phyloP scores from a whole-genome alignment of 2,888 invertebrate genomes.

The Cantharis nigra region DNA sequence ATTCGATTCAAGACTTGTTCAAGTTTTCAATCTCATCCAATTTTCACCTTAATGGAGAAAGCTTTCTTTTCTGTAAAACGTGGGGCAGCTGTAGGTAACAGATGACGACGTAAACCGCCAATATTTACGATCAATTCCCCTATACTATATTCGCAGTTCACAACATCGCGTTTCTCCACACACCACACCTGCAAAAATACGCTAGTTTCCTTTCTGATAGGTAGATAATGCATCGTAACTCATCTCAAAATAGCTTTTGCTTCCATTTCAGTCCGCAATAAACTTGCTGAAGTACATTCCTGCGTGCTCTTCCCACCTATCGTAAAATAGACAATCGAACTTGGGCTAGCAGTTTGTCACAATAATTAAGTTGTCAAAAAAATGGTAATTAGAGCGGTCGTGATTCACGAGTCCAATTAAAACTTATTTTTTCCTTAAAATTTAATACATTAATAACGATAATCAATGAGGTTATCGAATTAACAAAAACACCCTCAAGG shows the following conservation, averaged over 20 bases:
- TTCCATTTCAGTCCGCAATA: conserved; percentile 55
- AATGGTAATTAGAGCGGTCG: background rate
- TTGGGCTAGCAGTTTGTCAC: background rate
- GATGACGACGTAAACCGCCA: conserved; percentile 56
- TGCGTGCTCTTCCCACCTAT: conserved; percentile 45
- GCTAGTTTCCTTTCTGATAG: conserved; percentile 54
- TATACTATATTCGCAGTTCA: conserved; percentile 44
- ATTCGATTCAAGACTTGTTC: background rate
- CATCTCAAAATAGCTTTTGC: conserved; percentile 56
- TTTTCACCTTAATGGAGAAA: conserved; percentile 24
- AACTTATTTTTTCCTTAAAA: background rate
- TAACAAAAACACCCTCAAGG: background rate
- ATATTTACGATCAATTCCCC: conserved; percentile 55
- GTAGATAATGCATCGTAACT: conserved; percentile 58
- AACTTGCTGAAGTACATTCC: conserved; percentile 51
- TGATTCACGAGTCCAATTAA: background rate
- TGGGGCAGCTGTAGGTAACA: conserved; percentile 50
- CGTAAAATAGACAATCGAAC: conserved; percentile 46
- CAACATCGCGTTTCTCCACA: conserved; percentile 47
- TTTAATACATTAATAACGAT: background rate
- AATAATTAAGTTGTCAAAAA: background rate
- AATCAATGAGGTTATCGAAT: background rate
- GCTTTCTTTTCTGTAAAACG: conserved; percentile 22
- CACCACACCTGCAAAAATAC: conserved; percentile 56
- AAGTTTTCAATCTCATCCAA: conserved; percentile 18